Evolutionary conservation across 2,888 invertebrate species (phyloP).

Genomic region (Eupithecia insigniata): DNA sequence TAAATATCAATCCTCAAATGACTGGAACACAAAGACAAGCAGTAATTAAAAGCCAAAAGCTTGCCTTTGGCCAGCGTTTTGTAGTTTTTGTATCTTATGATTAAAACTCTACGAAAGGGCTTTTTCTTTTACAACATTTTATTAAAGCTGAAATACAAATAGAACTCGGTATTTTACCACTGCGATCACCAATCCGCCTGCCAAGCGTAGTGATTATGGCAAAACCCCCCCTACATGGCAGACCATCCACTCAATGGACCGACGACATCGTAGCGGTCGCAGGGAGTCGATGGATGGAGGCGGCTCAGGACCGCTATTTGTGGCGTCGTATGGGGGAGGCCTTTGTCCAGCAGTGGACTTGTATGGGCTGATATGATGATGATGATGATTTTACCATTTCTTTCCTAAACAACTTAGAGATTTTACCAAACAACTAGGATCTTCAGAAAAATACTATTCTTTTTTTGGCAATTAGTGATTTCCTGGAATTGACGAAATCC

Average conservation of each 20-base stretch:
- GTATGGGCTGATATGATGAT: no score
- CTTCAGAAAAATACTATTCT: neutral
- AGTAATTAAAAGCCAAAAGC: conserved; percentile 40
- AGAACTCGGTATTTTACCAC: no score
- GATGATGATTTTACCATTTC: no score
- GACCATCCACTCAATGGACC: no score
- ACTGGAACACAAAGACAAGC: conserved; percentile 34
- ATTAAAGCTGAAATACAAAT: neutral
- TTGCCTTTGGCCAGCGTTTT: conserved; percentile 22
- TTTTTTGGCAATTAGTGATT: neutral
- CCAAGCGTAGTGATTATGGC: no score
- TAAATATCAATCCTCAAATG: neutral
- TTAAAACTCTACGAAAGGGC: conserved; percentile 14
- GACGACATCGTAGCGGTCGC: no score
- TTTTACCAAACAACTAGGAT: neutral
- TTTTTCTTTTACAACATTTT: neutral
- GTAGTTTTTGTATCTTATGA: conserved; percentile 17
- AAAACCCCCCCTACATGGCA: no score
- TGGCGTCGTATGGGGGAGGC: no score
- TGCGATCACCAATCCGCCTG: no score
- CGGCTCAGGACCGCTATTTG: no score
- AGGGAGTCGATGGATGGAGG: no score
- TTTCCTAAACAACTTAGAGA: neutral
- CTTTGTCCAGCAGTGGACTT: no score
- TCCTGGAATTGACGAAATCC: neutral